Evolutionary conservation across 2,797 vertebrate species (phyloP), one percentile per base, ranked within the genome.

Genomic region (Lepidocolaptes lacrymiger): DNA sequence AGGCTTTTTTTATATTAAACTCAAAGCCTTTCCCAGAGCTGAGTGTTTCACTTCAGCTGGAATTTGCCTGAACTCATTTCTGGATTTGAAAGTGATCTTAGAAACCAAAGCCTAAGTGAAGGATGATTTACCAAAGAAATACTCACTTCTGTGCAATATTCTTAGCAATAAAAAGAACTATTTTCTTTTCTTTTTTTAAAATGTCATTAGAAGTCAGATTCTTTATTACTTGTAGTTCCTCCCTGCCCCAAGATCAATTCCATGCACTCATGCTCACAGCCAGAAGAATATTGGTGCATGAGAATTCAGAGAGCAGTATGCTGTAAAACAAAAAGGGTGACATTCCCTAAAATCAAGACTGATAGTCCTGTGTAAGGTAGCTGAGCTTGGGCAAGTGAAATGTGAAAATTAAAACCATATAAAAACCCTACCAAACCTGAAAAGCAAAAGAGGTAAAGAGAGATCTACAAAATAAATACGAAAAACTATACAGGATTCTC

Each of bases 41-140:
- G 87, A 91, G 87, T 95, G 91, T 94, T 92, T 95, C 89, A 89
- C 76, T 94, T 96, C 91, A 89, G 85, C 75, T 75, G 87, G 95
- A 92, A 95, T 96, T 94, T 96, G 87, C 79, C 79, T 91, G 93
- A 94, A 95, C 94, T 94, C 85, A 81, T 90, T 96, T 88, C 82
- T 92, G 95, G 94, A 94, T 96, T 97, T 96, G 85, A 93, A 94
- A 95, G 76, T 67, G 82, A 79, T 96, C 93, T 96, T 59, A 88
- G 89, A 94, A 96, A 95, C 92, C 78, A 92, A 96, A 95, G 82
- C 63, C 89, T 81, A 81, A 92, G 81, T 86, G 82, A 36, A 58
- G 72, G 84, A 72, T 27, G 89, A 89, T 89, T 97, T 92, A 81
- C 79, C 61, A 73, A 80, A 87, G 86, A 79, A 94, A 88, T 83